phyloP scores from a whole-genome alignment of 2,888 invertebrate genomes.

The Toxonevra muliebris region DNA sequence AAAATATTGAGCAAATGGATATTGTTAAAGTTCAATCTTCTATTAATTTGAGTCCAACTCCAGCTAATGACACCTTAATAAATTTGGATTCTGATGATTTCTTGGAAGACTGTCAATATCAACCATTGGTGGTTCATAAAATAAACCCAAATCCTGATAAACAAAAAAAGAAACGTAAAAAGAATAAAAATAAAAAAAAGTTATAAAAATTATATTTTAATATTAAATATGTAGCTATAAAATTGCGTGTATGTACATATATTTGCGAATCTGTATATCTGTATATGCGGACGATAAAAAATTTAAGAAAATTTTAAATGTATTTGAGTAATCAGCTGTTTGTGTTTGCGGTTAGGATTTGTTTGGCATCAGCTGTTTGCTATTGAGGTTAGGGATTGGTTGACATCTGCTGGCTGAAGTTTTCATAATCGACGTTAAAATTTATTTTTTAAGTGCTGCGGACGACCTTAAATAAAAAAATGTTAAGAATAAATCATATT shows the following conservation, averaged over 20 bases:
- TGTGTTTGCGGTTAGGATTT: conserved; percentile 8
- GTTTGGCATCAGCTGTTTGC: conserved; percentile 22
- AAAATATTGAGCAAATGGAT: conserved; percentile 16
- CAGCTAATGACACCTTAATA: neutral
- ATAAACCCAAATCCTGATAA: conserved; percentile 52
- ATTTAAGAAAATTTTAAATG: neutral
- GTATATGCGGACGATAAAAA: neutral
- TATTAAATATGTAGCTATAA: neutral
- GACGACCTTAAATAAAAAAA: conserved; percentile 19
- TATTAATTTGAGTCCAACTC: too few relatives aligned
- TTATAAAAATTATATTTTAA: conserved; percentile 24
- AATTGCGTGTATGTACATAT: neutral
- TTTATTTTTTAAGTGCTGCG: neutral
- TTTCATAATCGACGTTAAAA: neutral
- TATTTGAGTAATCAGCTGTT: neutral
- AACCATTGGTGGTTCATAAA: conserved; percentile 48
- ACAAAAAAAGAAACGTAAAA: conserved; percentile 40
- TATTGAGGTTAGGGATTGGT: conserved; percentile 10
- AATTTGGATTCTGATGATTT: conserved; percentile 49
- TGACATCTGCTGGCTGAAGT: neutral
- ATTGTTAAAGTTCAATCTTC: neutral
- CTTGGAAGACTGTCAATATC: conserved; percentile 43
- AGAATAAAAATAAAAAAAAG: conserved; percentile 37
- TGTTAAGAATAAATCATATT: conserved; percentile 28
- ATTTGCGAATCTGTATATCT: neutral